These are phyloP conservation scores for Rhineura floridana DNA, from an alignment of 2,113 vertebrate species.

Conservation along the genomic window DNA sequence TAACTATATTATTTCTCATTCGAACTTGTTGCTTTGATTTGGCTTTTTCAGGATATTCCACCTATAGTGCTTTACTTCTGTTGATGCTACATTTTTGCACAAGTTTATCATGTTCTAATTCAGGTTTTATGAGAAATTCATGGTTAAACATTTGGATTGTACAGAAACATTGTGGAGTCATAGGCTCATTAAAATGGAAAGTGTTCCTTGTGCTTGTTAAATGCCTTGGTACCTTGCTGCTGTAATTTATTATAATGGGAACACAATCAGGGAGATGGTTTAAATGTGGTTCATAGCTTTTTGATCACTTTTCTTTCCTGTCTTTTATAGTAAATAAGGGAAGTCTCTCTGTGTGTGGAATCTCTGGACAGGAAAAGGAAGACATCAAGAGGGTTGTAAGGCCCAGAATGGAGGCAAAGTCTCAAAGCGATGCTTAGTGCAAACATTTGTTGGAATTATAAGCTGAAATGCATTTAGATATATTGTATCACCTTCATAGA, in stretches of 20 bases:
- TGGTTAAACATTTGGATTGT: not conserved
- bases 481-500: too few relatives aligned
- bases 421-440: not conserved
- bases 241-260: not conserved
- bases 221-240: not conserved
- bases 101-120: not conserved
- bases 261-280: constrained; percentile 13
- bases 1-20: constrained; percentile 3
- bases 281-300: not conserved
- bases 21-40: constrained; percentile 5
- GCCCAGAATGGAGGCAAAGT: not conserved
- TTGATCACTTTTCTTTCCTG: not conserved
- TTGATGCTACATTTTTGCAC: not conserved
- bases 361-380: not conserved
- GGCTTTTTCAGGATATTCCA: not conserved
- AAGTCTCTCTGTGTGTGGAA: not conserved
- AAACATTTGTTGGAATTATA: not conserved
- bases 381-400: not conserved
- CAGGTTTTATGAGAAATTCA: not conserved
- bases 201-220: constrained; percentile 8
- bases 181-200: constrained; percentile 3
- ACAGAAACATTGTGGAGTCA: not conserved
- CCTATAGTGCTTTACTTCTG: not conserved
- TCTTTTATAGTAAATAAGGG: not conserved
- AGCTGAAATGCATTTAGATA: too few relatives aligned